Conservation (phyloP, 2,797 vertebrate species). For the Myotis pilosus region DNA sequence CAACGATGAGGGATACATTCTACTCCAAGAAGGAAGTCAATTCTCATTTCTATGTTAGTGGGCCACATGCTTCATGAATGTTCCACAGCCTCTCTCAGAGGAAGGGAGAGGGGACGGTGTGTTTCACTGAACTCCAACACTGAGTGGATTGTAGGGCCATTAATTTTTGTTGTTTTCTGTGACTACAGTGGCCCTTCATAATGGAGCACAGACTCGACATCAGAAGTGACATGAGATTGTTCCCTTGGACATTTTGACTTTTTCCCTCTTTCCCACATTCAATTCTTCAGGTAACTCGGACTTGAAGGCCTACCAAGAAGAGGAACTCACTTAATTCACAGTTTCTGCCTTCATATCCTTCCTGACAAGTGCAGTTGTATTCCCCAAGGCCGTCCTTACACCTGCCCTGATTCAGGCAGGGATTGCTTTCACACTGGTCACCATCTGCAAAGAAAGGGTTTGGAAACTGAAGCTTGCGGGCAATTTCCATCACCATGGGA, state of each 20-base stretch:
- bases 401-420: slow-evolving; percentile 87
- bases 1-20: background rate
- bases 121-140: background rate
- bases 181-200: accelerated
- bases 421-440: slow-evolving; percentile 86
- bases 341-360: slow-evolving; percentile 89
- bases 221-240: accelerated
- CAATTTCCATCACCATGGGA: accelerated
- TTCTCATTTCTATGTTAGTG: background rate
- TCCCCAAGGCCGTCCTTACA: slow-evolving; percentile 88
- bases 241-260: accelerated
- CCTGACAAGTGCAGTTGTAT: slow-evolving; percentile 88
- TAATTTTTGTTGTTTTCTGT: no score
- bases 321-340: slow-evolving; percentile 91
- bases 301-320: background rate
- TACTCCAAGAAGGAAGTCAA: background rate
- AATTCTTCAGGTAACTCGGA: background rate
- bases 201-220: accelerated
- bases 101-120: background rate
- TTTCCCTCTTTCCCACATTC: background rate
- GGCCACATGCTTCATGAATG: accelerated
- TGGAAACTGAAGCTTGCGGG: background rate
- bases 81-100: background rate
- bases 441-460: slow-evolving; percentile 86
- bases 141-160: accelerated